Conservation (phyloP, 2,888 invertebrate species). For the Phytoseiulus persimilis region DNA sequence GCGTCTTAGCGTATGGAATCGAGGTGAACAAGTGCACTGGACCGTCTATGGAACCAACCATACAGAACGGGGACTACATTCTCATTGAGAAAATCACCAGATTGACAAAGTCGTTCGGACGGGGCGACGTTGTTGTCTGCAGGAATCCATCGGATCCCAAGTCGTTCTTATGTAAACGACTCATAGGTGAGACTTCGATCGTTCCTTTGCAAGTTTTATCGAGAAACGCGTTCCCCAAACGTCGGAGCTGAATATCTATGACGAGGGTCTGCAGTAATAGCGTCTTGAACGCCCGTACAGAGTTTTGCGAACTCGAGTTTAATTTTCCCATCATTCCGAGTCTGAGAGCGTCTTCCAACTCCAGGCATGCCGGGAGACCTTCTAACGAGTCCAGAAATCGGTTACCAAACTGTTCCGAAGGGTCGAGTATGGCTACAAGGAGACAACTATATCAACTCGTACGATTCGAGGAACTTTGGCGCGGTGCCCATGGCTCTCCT, state of each 20-base stretch:
- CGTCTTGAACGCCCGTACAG: no score
- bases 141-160: constrained; percentile 70
- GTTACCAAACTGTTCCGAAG: constrained; percentile 57
- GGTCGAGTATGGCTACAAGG: constrained; percentile 89
- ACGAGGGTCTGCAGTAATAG: no score
- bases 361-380: constrained; percentile 65
- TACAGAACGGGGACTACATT: constrained; percentile 69
- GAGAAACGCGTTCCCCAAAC: no score
- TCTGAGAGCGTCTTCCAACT: no score
- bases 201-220: no score
- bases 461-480: constrained; percentile 77
- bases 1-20: background rate
- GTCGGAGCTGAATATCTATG: no score
- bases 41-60: constrained; percentile 86
- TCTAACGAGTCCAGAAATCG: constrained; percentile 6
- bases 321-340: no score
- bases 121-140: constrained; percentile 77
- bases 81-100: constrained; percentile 71
- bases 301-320: no score
- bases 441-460: constrained; percentile 73
- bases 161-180: constrained; percentile 74
- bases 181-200: constrained; percentile 50
- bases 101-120: constrained; percentile 20
- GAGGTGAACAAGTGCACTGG: constrained; percentile 65
- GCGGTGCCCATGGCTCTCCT: constrained; percentile 78